Conservation (phyloP, 1,140 invertebrate genomes). For the Ylistrum balloti region DNA sequence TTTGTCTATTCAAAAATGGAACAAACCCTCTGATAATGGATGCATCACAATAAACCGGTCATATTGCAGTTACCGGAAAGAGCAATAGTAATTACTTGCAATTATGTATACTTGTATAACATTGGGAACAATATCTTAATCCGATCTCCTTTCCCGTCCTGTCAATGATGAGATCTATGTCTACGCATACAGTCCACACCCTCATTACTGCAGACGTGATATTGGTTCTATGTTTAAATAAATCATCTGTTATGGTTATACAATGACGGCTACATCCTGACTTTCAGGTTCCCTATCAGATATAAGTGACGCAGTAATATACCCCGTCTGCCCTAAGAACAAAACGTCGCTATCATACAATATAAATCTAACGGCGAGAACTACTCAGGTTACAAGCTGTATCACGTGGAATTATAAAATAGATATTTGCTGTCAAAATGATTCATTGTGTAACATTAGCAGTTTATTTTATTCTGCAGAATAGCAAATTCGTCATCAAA, state of each 20-base stretch:
- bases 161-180: not conserved
- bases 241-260: not conserved
- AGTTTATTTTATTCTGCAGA: not conserved
- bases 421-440: not conserved
- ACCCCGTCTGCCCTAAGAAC: not conserved
- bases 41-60: too few relatives aligned
- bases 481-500: not conserved
- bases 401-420: not conserved
- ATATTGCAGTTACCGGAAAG: not conserved
- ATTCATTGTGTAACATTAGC: constrained; percentile 12
- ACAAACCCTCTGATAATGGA: too few relatives aligned
- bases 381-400: not conserved
- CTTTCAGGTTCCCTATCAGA: not conserved
- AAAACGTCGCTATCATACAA: not conserved
- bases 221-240: not conserved
- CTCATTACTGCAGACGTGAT: not conserved
- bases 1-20: too few relatives aligned
- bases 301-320: not conserved
- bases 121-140: not conserved
- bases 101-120: not conserved
- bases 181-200: not conserved
- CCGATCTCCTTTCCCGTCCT: not conserved
- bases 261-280: not conserved
- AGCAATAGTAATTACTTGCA: not conserved
- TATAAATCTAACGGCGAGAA: not conserved